Base-by-base conservation (phyloP, 1,140 invertebrate species). In the Pseudoatta argentina region DNA sequence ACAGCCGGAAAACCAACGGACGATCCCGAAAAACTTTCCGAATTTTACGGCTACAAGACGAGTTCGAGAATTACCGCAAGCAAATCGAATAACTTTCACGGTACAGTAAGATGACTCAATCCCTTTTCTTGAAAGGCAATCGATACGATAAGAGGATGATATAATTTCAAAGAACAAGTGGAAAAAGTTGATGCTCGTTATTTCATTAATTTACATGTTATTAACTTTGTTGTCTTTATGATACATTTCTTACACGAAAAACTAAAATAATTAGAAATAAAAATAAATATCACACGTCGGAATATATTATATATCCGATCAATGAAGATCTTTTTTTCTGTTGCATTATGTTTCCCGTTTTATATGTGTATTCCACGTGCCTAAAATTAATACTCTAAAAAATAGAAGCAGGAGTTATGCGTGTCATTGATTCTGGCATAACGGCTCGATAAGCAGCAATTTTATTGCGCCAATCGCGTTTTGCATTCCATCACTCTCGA, bases 21-120 rank as follows among this genome's bases (percentile, higher is more conserved):
- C 27, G 63, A 75, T 21, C 51, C 21, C 30, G 59, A 86, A 83
- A 89, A 87, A 89, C 71, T 82, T 89, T 78, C 53, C 76, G 71
- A 63, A 89, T 87, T 89, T 89, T 89, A 89, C 67, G 77, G 72
- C 71, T 83, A 73, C 64, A 75, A 59, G 85, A 78, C 66, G 86
- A 89, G 88, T 89, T 89, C 53, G 72, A 72, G 77, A 89, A 89
- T 89, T 89, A 89, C 88, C 77, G 61, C 44, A 72, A 89, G 88
- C 85, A 83, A 87, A 89, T 89, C 88, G 67, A 61, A 44, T 85
- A 89, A 89, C 88, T 89, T 89, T 79, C 72, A 79, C 69, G 18
- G 18, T 69, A 51, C 64, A 67, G 53, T 81, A 64, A 57, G 61
- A 72, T 86, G 69, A 34, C 48, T 64, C 73, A 75, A 88, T 44